phyloP scores from a whole-genome alignment of 1,140 invertebrate genomes.

The Musca domestica region DNA sequence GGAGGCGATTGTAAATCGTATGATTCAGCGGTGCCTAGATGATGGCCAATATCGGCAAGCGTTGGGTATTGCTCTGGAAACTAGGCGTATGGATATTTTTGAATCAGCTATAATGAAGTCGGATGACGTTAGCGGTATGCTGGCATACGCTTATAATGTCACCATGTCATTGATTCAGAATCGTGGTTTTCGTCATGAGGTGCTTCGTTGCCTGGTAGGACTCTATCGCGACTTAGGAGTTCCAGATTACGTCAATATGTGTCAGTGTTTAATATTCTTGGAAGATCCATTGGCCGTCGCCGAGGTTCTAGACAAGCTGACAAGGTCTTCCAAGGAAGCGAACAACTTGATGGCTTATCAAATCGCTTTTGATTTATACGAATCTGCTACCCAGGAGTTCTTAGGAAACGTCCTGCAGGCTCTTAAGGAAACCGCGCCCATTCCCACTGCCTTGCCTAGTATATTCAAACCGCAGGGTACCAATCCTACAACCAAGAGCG shows the following conservation, averaged over 20 bases:
- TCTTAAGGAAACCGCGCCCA: conserved; percentile 77
- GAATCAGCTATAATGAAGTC: conserved; percentile 86
- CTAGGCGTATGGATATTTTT: conserved; percentile 92
- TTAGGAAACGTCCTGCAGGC: conserved; percentile 83
- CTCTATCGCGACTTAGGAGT: conserved; percentile 82
- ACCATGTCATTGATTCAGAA: conserved; percentile 95
- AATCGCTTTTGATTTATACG: conserved; percentile 98
- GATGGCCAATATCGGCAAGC: conserved; percentile 93
- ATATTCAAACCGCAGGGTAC: conserved; percentile 67
- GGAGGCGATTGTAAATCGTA: conserved; percentile 92
- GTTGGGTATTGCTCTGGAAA: conserved; percentile 91
- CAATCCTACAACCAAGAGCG: conserved; percentile 48
- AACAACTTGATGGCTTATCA: conserved; percentile 92
- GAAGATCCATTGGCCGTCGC: conserved; percentile 91
- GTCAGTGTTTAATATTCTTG: conserved; percentile 93
- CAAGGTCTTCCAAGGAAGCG: conserved; percentile 71
- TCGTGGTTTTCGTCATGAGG: conserved; percentile 84
- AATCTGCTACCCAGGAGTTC: conserved; percentile 98
- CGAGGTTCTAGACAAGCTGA: conserved; percentile 85
- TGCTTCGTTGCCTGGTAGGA: conserved; percentile 83
- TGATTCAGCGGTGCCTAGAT: conserved; percentile 94
- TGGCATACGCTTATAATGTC: conserved; percentile 92
- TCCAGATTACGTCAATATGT: conserved; percentile 95
- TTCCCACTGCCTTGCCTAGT: conserved; percentile 71
- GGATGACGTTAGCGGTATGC: conserved; percentile 86